These are phyloP conservation scores for Harpalus rufipes DNA, from an alignment of 2,888 invertebrate species.

Conservation along the genomic window DNA sequence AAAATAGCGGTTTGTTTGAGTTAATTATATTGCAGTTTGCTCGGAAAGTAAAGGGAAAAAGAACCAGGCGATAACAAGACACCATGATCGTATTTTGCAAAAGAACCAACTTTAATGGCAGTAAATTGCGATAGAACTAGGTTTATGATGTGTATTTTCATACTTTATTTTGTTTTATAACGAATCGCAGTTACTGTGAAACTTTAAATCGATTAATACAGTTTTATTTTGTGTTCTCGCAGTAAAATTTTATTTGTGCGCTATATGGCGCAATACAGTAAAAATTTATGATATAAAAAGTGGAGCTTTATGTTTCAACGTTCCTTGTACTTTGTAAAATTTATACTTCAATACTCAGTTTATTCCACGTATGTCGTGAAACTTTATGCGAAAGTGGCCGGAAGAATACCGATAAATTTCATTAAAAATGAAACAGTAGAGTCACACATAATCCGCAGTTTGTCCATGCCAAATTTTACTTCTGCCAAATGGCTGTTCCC, in stretches of 20 bases:
- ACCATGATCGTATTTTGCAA: conserved; percentile 13
- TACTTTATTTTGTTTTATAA: conserved; percentile 41
- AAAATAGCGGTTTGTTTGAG: conserved; percentile 35
- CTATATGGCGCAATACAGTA: conserved; percentile 22
- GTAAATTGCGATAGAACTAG: conserved; percentile 28
- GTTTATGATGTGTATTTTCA: conserved; percentile 30
- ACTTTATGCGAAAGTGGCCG: conserved; percentile 36
- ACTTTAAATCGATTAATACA: conserved; percentile 42
- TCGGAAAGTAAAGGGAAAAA: conserved; percentile 20
- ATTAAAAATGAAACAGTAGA: conserved; percentile 33
- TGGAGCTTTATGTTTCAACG: conserved; percentile 21
- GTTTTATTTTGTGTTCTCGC: conserved; percentile 18
- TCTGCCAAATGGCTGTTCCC: neutral
- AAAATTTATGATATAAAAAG: conserved; percentile 48
- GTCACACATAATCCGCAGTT: neutral
- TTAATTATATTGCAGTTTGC: conserved; percentile 31
- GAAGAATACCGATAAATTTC: conserved; percentile 29
- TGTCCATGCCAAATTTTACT: neutral
- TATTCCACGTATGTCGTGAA: conserved; percentile 45
- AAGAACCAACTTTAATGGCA: conserved; percentile 19
- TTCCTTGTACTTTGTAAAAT: conserved; percentile 43
- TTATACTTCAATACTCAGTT: conserved; percentile 41
- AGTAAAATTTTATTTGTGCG: conserved; percentile 38
- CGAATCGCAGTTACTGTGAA: conserved; percentile 33
- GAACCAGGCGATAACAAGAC: conserved; percentile 30